A percentile compares a stretch with the other conserved stretches of the same genome.
These are phyloP conservation scores for Sylvietta virens DNA, from an alignment of 2,113 vertebrate species.

Conservation along the genomic window DNA sequence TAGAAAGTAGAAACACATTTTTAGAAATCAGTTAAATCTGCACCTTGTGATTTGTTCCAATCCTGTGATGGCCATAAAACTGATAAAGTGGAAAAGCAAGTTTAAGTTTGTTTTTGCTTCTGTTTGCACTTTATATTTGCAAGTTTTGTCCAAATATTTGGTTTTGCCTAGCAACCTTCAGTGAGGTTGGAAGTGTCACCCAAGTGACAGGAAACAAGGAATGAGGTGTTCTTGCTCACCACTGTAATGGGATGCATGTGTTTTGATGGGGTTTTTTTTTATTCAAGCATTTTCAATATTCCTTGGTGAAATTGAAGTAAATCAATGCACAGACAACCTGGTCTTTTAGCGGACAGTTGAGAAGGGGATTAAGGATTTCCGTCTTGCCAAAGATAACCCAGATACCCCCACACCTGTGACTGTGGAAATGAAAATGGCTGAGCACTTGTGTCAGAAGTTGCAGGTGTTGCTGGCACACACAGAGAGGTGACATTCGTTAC, in stretches of 20 bases:
- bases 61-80: neutral
- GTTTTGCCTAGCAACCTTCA: neutral
- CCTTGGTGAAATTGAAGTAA: neutral
- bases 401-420: neutral
- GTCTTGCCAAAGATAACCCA: neutral
- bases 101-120: neutral
- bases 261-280: neutral
- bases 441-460: neutral
- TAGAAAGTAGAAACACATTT: neutral
- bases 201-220: neutral
- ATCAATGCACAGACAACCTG: neutral
- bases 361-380: neutral
- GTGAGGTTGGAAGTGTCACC: neutral
- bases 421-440: neutral
- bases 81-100: neutral
- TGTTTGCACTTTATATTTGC: neutral
- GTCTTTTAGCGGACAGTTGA: neutral
- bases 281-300: neutral
- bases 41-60: neutral
- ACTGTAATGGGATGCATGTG: neutral
- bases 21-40: neutral
- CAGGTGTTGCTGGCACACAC: neutral
- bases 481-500: neutral
- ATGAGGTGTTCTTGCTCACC: neutral
- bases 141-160: neutral